Percentiles rank a stretch among this genome's conserved stretches.
Evolutionary conservation across 2,113 vertebrate genomes (phyloP).

Genomic region (Rhegmatorhina hoffmannsi): DNA sequence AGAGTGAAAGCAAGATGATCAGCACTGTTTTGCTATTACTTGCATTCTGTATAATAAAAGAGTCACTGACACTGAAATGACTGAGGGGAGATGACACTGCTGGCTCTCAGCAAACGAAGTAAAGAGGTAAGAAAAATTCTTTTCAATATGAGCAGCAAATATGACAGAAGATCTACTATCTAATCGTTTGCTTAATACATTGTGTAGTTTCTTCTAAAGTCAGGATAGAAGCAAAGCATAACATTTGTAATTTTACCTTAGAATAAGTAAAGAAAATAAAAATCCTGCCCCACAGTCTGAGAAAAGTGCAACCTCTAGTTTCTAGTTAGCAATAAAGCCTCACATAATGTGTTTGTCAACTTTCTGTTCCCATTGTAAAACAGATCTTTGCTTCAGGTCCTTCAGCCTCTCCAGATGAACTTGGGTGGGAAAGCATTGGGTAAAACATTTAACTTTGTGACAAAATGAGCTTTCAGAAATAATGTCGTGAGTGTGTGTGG

Average conservation of each 20-base stretch:
- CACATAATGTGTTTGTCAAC: not conserved
- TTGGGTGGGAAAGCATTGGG: not conserved
- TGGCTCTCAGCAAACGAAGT: constrained; percentile 56
- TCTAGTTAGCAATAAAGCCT: not conserved
- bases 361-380: not conserved
- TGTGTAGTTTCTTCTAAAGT: constrained; percentile 1
- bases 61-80: constrained; percentile 73
- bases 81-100: constrained; percentile 68
- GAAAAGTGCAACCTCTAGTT: not conserved
- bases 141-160: constrained; percentile 53
- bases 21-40: constrained; percentile 74
- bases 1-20: constrained; percentile 68
- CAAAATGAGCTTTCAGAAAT: constrained; percentile 31
- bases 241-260: constrained; percentile 23
- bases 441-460: not conserved
- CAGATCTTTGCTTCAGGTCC: not conserved
- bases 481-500: not conserved
- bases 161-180: constrained; percentile 21
- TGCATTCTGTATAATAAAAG: constrained; percentile 68
- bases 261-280: constrained; percentile 6
- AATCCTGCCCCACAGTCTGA: not conserved
- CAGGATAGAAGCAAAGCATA: not conserved
- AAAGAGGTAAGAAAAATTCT: constrained; percentile 76
- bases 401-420: not conserved
- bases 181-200: constrained; percentile 51